These are phyloP conservation scores for Hemibagrus guttatus DNA, from an alignment of 2,797 vertebrate species.

Conservation along the genomic window DNA sequence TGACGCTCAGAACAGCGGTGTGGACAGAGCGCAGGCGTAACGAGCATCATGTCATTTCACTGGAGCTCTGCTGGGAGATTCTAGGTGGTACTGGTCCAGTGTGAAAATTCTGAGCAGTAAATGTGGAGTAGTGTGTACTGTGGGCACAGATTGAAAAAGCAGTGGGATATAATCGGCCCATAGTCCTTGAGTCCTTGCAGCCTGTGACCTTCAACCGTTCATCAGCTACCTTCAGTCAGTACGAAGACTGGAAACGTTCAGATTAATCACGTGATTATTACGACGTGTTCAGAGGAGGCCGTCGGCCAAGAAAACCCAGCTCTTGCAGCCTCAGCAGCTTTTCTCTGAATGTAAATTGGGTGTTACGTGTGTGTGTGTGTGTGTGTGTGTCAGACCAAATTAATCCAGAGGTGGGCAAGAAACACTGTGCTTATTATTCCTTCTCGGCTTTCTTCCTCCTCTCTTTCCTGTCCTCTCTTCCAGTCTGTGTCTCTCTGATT, in stretches of 20 bases:
- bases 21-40: neutral
- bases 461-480: conserved; percentile 44
- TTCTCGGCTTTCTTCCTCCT: conserved; percentile 33
- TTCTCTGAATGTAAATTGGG: conserved; percentile 25
- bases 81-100: neutral
- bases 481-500: conserved; percentile 47
- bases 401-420: conserved; percentile 35
- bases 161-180: neutral
- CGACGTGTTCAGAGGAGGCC: neutral
- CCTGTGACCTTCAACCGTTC: neutral
- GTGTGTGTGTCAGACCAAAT: conserved; percentile 48
- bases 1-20: neutral
- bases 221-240: neutral
- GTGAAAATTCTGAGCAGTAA: neutral
- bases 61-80: neutral
- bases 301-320: neutral
- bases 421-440: conserved; percentile 51
- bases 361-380: conserved; percentile 31
- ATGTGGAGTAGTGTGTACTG: neutral
- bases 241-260: neutral
- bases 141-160: neutral
- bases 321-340: neutral
- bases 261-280: neutral
- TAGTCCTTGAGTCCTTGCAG: neutral
- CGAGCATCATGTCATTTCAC: neutral